Base-by-base conservation (phyloP, 2,113 vertebrate species). In the Coracopsis vasa region DNA sequence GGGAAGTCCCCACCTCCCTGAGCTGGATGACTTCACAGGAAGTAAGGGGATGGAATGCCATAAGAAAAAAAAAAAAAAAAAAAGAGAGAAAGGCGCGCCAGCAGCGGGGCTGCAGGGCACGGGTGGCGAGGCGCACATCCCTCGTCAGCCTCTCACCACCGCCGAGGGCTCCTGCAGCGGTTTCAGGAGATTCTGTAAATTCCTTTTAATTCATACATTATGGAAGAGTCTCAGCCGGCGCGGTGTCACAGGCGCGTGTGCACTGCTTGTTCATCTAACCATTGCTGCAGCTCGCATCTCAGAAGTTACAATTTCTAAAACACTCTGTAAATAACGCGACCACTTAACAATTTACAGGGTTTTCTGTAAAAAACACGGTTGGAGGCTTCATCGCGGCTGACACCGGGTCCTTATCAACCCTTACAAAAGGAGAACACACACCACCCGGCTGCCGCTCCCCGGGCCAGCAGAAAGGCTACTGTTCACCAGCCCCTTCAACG, bases 1-100 rank as follows among this genome's bases (percentile, higher is more conserved):
- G 89, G 90, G 90, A 92, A 96, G 92, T 92, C 94, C 37, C 81
- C 74, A 84, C 94, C 84, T 82, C 62, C 87, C 91, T 0, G 70
- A 60, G 74, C 61, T 33, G 28, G 66, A 86, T 90, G 90, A 96
- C 78, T 95, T 92, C 95, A 88, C 67, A 83, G 86, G 62, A 96
- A 93, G 71, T 21, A 50, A 81, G 10, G 47, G 77, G 61, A 33
- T 24, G 73, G 86, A 94, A 85, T 50, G 82, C 19, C 86, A 92
- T 67, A 18, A 35, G 13, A 37, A 44, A 45, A 54, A 65, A 3
- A 24, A 35, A 58, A n/a, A n/a, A 24, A 35, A n/a, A n/a, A 15
- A 20, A 41, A 20, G 5, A 28, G 16, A 51, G 14, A 21, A 56
- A 45, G 47, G 56, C 4, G 3, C 2, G 62, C 70, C 77, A 39